Conservation (phyloP, 2,797 vertebrate genomes). For the Melanotaenia trifasciata region DNA sequence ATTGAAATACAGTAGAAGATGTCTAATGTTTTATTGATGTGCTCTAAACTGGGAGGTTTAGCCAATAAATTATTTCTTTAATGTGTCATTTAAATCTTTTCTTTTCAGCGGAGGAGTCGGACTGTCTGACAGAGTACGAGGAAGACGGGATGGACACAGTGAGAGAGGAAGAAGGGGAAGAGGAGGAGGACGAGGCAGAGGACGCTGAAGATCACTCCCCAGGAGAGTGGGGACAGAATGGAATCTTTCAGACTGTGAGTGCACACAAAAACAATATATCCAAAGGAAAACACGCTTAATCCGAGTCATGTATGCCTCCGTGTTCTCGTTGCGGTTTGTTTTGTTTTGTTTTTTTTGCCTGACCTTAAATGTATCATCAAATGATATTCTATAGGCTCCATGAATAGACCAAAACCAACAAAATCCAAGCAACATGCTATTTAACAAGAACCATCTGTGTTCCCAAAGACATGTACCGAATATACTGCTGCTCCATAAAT, state of each 20-base stretch:
- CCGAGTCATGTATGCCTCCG: neutral
- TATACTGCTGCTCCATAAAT: neutral
- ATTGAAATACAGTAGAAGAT: constrained; percentile 21
- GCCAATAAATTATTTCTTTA: constrained; percentile 37
- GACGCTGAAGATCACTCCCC: constrained; percentile 84
- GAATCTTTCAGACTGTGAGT: constrained; percentile 84
- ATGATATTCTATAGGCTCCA: neutral
- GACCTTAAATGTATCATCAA: neutral
- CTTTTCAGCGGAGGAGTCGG: constrained; percentile 87
- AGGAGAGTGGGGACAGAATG: constrained; percentile 81
- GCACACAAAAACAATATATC: neutral
- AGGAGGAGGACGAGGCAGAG: constrained; percentile 84
- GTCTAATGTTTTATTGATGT: constrained; percentile 42
- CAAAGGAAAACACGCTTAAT: neutral
- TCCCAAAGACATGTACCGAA: neutral
- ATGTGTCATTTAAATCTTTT: constrained; percentile 57
- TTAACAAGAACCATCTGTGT: neutral
- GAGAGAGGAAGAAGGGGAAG: constrained; percentile 85
- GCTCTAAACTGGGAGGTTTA: constrained; percentile 8
- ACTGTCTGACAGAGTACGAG: constrained; percentile 92
- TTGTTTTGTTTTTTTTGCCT: neutral
- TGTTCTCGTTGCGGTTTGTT: neutral
- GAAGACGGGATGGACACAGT: constrained; percentile 90
- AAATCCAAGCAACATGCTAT: neutral
- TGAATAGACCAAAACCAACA: neutral